phyloP scores from a whole-genome alignment of 1,140 invertebrate species.

The Papilio polyxenes region DNA sequence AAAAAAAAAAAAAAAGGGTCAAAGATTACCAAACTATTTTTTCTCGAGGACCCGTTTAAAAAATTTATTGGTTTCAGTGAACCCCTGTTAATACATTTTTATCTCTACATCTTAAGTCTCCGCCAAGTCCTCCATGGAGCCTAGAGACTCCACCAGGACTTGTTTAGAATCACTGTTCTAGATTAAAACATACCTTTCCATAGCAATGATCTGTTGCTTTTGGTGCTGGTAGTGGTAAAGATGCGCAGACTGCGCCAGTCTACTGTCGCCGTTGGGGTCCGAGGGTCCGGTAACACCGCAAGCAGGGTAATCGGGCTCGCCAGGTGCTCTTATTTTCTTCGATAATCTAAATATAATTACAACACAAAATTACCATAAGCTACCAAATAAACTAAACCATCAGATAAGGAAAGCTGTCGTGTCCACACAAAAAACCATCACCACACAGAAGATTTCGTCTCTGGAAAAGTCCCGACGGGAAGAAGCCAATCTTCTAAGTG shows the following conservation, averaged over 20 bases:
- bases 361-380: not conserved
- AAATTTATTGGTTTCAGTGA: not conserved
- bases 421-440: no score
- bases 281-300: constrained; percentile 97
- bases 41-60: not conserved
- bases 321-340: constrained; percentile 93
- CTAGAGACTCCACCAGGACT: not conserved
- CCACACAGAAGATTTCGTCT: no score
- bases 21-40: not conserved
- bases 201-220: constrained; percentile 97
- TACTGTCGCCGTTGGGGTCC: constrained; percentile 91
- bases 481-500: no score
- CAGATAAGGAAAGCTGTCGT: no score
- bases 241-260: constrained; percentile 97
- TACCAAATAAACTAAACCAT: no score
- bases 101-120: not conserved
- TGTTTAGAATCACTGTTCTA: not conserved
- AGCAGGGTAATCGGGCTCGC: constrained; percentile 97
- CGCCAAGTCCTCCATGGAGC: no score
- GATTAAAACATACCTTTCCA: constrained; percentile 85
- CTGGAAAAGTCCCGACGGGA: no score
- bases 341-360: constrained; percentile 80
- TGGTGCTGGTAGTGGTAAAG: constrained; percentile 99
- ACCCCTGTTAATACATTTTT: not conserved
- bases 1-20: no score